These are phyloP conservation scores for Cisticola juncidis DNA, from an alignment of 2,113 vertebrate species.

Conservation along the genomic window DNA sequence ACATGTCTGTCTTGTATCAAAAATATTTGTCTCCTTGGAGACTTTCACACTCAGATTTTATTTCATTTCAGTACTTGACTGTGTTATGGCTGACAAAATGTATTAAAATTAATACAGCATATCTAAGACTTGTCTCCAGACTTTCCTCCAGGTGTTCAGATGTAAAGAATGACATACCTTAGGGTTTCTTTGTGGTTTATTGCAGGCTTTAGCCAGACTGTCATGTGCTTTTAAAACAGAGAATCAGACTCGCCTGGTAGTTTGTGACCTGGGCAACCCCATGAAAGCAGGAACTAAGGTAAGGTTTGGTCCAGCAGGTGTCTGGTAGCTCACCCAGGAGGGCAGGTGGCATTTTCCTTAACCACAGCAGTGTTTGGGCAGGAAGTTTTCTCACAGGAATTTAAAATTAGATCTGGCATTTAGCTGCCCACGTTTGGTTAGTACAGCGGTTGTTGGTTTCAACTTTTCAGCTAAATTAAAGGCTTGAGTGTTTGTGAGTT, in stretches of 20 bases:
- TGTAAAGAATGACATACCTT: background rate
- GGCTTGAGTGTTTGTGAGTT: background rate
- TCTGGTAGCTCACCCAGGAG: background rate
- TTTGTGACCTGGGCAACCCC: slow-evolving; percentile 97
- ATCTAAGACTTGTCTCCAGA: background rate
- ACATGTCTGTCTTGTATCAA: background rate
- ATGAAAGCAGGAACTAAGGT: slow-evolving; percentile 97
- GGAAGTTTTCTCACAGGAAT: background rate
- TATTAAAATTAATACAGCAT: background rate
- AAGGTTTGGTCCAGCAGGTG: background rate
- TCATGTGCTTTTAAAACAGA: slow-evolving; percentile 95
- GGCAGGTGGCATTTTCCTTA: background rate
- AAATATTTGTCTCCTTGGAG: background rate
- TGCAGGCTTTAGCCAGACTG: slow-evolving; percentile 83
- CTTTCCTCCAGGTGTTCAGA: background rate
- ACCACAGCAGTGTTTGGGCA: background rate
- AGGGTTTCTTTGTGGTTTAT: background rate
- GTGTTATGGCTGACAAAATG: background rate
- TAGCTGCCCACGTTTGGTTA: background rate
- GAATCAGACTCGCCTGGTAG: slow-evolving; percentile 92
- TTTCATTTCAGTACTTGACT: background rate
- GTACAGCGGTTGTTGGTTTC: background rate
- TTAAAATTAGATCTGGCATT: background rate
- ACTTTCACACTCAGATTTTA: background rate
- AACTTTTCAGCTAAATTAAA: background rate